Conservation (phyloP, 2,797 vertebrate genomes). For the Glyptemys insculpta region DNA sequence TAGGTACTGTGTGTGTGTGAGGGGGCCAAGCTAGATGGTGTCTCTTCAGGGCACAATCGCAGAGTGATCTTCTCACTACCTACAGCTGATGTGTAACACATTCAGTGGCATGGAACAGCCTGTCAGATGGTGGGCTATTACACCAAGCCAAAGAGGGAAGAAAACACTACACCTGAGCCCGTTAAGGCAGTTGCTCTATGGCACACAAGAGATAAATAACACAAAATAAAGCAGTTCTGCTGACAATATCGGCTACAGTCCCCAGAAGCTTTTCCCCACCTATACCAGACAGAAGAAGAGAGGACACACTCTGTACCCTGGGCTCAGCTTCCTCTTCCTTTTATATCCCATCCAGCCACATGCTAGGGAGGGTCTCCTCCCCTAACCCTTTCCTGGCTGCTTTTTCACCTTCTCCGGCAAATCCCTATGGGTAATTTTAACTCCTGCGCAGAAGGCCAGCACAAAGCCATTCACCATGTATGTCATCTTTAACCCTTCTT, state of each 20-base stretch:
- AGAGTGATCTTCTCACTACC: neutral
- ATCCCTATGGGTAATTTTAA: neutral
- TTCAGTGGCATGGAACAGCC: neutral
- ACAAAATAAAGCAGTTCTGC: neutral
- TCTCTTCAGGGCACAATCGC: neutral
- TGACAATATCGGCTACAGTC: too few species aligned
- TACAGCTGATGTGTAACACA: neutral
- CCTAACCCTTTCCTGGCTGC: neutral
- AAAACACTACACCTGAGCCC: neutral
- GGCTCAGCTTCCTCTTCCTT: neutral
- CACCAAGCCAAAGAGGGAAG: neutral
- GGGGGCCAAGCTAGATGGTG: too few species aligned
- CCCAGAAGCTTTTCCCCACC: neutral
- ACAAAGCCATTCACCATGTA: neutral
- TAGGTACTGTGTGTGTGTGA: neutral
- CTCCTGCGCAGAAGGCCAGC: neutral
- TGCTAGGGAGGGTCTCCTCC: rapidly evolving
- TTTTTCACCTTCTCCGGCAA: neutral
- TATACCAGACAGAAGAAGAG: neutral
- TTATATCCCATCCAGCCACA: neutral
- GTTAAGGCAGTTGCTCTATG: neutral
- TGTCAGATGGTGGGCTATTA: neutral
- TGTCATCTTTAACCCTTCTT: neutral
- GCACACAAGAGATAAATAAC: neutral
- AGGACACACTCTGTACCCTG: neutral